Base-by-base conservation (phyloP, 2,888 invertebrate species). In the Adelognathus sp. region DNA sequence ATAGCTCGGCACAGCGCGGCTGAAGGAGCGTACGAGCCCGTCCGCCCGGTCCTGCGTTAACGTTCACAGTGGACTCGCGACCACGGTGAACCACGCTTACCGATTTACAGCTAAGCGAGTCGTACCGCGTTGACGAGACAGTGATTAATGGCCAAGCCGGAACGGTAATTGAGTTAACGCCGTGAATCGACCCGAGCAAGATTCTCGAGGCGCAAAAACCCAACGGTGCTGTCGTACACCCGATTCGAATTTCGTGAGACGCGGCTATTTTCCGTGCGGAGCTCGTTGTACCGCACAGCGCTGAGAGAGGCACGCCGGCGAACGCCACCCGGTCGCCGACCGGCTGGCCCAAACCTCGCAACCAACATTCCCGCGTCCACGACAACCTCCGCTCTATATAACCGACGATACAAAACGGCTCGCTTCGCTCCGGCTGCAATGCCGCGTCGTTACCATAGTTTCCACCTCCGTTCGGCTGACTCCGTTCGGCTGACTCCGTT, bases 1-100 rank as follows among this genome's bases (percentile, higher is more conserved):
- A 41, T 66, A 70, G 70, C 70, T 74, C 70, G 70, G 78, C 60
- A 54, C 66, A 60, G 69, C 74, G 78, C 58, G 58, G 58, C 78
- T 60, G 78, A 78, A 78, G 74, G 78, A 78, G 33, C 73, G 74
- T 60, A 29, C 21, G 18, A 46, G 29, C 29, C 18, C 46, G 27
- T 2, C 3, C 9, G 18, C 24, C 46, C 21, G 11, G 46, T 29
- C 46, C 33, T 29, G 18, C 31, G 46, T 18, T 46, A 27, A 31
- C 21, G 6, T 18, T 31, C 31, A 1, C 31, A 21, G 46, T 44
- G 46, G 36, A 41, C 31, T 18, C 58, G 33, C 58, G 58, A 27
- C 7, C 7, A 58, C 2, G 31, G 1, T 18, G 21, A 33, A 31
- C 9, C 63, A 1, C 46, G 46, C 3, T 21, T 24, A 1, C 24